Evolutionary conservation across 2,113 vertebrate species (phyloP).

Genomic region (Eulemur macaco): DNA sequence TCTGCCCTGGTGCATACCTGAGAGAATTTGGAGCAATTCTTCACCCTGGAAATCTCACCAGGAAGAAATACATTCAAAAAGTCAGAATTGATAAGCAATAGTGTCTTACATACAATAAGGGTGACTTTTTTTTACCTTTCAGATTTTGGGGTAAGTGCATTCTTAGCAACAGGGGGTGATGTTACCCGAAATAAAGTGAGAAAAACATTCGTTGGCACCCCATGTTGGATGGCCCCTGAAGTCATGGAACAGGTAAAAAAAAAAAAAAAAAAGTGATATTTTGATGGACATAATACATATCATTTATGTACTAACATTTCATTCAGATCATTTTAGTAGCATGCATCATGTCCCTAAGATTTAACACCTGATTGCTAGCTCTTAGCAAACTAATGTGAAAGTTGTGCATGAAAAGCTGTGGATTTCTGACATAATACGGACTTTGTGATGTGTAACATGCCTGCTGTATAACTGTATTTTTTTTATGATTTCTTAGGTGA

Average conservation of each 20-base stretch:
- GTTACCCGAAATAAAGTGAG: conserved; percentile 98
- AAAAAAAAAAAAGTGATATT: neutral
- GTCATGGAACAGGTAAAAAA: conserved; percentile 97
- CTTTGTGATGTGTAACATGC: neutral
- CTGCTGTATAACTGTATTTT: neutral
- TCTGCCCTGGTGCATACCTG: accelerated
- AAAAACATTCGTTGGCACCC: conserved; percentile 99
- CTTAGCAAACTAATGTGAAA: neutral
- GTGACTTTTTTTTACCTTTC: conserved; percentile 19
- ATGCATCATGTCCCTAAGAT: neutral
- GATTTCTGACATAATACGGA: neutral
- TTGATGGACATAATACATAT: neutral
- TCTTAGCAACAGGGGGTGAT: conserved; percentile 96
- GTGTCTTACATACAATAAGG: conserved; percentile 10
- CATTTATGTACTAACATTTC: neutral
- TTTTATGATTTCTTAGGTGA: conserved; percentile 87
- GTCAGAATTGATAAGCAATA: neutral
- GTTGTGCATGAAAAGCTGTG: neutral
- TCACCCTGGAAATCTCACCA: neutral
- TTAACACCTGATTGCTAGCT: neutral
- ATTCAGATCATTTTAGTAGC: neutral
- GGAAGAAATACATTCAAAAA: neutral
- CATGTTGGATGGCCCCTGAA: conserved; percentile 99
- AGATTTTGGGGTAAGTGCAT: conserved; percentile 99
- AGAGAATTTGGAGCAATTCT: neutral